phyloP scores from a whole-genome alignment of 2,113 vertebrate species.

The Solea solea region DNA sequence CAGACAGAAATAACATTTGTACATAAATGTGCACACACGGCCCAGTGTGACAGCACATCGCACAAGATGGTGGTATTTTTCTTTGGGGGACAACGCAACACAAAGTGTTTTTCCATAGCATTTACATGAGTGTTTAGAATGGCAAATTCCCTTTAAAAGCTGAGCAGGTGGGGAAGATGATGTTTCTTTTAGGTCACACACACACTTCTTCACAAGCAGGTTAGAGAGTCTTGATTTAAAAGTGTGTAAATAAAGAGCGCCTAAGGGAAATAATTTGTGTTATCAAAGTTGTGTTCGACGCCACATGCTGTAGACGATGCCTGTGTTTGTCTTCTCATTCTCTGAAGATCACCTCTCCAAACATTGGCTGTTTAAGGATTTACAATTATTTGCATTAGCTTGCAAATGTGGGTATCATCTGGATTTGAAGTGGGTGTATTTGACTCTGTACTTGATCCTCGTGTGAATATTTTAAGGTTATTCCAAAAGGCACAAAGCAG shows the following conservation, averaged over 20 bases:
- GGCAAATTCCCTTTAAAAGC: constrained; percentile 75
- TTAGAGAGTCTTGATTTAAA: not conserved
- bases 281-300: not conserved
- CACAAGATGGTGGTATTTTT: constrained; percentile 45
- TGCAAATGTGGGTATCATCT: constrained; percentile 74
- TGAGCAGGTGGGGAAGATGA: constrained; percentile 69
- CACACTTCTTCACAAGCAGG: not conserved
- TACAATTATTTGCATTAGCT: constrained; percentile 81
- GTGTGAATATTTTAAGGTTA: constrained; percentile 77
- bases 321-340: not conserved
- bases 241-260: not conserved
- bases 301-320: not conserved
- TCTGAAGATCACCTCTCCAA: constrained; percentile 38
- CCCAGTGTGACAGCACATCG: constrained; percentile 15
- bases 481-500: constrained; percentile 30
- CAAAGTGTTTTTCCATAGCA: constrained; percentile 78
- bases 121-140: constrained; percentile 84
- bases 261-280: not conserved
- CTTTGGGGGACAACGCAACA: constrained; percentile 53
- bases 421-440: constrained; percentile 66
- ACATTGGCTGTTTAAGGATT: constrained; percentile 63
- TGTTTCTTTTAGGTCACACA: constrained; percentile 36
- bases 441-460: constrained; percentile 77
- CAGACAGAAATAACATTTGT: constrained; percentile 46
- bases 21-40: not conserved